Conservation (phyloP, 1,140 invertebrate genomes). For the Protaetia brevitarsis region DNA sequence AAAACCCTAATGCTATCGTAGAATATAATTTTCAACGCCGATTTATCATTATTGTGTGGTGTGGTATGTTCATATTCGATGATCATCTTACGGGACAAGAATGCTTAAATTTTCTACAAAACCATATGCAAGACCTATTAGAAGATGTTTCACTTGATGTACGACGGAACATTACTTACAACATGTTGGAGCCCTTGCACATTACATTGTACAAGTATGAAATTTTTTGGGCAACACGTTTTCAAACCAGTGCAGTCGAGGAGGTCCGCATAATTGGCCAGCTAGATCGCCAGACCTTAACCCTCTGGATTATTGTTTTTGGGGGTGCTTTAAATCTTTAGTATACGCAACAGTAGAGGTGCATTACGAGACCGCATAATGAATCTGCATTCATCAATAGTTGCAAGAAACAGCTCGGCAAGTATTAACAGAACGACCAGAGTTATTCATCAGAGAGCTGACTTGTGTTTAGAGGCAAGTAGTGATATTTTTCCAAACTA, state of each 20-base stretch:
- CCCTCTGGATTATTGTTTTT: no score
- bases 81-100: neutral
- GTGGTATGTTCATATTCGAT: neutral
- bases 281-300: no score
- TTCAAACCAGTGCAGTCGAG: neutral
- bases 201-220: no score
- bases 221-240: slow-evolving; percentile 14
- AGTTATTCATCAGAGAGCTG: neutral
- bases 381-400: no score
- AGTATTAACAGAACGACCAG: neutral
- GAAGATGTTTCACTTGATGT: no score
- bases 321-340: neutral
- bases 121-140: slow-evolving; percentile 22
- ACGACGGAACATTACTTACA: no score
- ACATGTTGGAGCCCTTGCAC: no score
- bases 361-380: neutral
- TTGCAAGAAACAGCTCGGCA: neutral
- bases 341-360: neutral
- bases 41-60: neutral
- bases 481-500: neutral
- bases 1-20: no score
- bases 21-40: slow-evolving; percentile 1
- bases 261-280: neutral
- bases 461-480: neutral
- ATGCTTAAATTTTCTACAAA: slow-evolving; percentile 1